Evolutionary conservation across 2,797 vertebrate species (phyloP).

Genomic region (Mormyrops boulengeri): DNA sequence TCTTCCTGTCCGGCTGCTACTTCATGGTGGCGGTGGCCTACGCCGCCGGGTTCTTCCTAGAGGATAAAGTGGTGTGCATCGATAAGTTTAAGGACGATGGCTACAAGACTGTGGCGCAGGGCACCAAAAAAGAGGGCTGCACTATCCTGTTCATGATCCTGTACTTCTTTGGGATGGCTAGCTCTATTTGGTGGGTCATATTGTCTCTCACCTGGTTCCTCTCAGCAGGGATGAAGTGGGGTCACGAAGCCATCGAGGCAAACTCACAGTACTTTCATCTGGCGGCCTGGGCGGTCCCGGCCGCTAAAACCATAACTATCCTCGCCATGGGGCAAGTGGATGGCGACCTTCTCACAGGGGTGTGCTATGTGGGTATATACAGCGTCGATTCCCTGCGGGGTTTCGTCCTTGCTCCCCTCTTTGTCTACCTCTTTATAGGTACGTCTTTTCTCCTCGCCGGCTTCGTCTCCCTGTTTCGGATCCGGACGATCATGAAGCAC

Average conservation of each 20-base stretch:
- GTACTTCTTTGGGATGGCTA: conserved; percentile 88
- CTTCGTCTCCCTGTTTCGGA: conserved; percentile 82
- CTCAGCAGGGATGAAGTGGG: conserved; percentile 88
- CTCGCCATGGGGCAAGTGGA: conserved; percentile 82
- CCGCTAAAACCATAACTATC: conserved; percentile 82
- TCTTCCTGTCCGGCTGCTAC: conserved; percentile 88
- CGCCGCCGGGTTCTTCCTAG: conserved; percentile 72
- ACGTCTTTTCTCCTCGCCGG: conserved; percentile 83
- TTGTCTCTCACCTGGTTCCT: conserved; percentile 88
- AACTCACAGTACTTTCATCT: conserved; percentile 85
- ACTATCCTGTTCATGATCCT: conserved; percentile 86
- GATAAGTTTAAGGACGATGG: conserved; percentile 71
- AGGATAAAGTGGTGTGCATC: conserved; percentile 76
- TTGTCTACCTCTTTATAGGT: conserved; percentile 82
- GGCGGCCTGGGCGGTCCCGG: conserved; percentile 83
- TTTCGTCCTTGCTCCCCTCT: conserved; percentile 80
- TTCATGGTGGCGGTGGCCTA: conserved; percentile 86
- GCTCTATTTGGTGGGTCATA: conserved; percentile 90
- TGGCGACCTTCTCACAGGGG: conserved; percentile 80
- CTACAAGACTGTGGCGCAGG: conserved; percentile 83
- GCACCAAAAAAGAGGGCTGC: conserved; percentile 82
- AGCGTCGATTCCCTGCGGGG: conserved; percentile 72
- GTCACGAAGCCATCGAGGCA: conserved; percentile 84
- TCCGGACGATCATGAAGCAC: conserved; percentile 86
- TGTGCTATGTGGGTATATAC: conserved; percentile 83